These are phyloP conservation scores for Trogon melanurus DNA, from an alignment of 2,113 vertebrate species.

Conservation along the genomic window DNA sequence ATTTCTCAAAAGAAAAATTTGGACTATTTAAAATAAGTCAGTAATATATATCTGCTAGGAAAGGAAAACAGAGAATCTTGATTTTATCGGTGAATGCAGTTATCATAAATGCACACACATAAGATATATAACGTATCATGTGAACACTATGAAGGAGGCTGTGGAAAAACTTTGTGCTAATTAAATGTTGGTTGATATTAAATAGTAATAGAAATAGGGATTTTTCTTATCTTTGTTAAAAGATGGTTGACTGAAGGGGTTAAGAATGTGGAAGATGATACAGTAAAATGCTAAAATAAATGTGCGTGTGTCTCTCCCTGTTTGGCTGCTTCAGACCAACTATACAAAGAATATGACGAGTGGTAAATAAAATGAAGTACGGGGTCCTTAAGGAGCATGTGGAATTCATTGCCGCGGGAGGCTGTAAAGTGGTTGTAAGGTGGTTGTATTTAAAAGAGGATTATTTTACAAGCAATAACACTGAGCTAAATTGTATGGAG, in stretches of 20 bases:
- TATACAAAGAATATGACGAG: background rate
- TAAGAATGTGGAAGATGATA: background rate
- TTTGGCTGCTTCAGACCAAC: background rate
- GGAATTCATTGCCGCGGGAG: slow-evolving; percentile 53
- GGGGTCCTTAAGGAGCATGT: slow-evolving; percentile 19
- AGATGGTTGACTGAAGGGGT: background rate
- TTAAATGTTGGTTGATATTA: background rate
- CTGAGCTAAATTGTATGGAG: slow-evolving; percentile 37
- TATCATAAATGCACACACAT: background rate
- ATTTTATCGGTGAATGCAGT: background rate
- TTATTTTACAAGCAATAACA: slow-evolving; percentile 66
- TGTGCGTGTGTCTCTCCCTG: background rate
- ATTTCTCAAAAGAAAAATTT: background rate
- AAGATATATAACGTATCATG: background rate
- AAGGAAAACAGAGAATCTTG: background rate
- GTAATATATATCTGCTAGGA: background rate
- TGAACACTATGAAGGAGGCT: background rate
- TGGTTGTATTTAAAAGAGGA: slow-evolving; percentile 61
- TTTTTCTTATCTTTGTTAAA: background rate
- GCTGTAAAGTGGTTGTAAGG: slow-evolving; percentile 43
- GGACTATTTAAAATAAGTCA: background rate
- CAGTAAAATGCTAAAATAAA: background rate
- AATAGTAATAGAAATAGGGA: background rate
- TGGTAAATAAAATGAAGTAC: slow-evolving; percentile 41
- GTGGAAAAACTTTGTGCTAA: background rate